phyloP scores from a whole-genome alignment of 2,797 vertebrate genomes.

The Acipenser ruthenus region DNA sequence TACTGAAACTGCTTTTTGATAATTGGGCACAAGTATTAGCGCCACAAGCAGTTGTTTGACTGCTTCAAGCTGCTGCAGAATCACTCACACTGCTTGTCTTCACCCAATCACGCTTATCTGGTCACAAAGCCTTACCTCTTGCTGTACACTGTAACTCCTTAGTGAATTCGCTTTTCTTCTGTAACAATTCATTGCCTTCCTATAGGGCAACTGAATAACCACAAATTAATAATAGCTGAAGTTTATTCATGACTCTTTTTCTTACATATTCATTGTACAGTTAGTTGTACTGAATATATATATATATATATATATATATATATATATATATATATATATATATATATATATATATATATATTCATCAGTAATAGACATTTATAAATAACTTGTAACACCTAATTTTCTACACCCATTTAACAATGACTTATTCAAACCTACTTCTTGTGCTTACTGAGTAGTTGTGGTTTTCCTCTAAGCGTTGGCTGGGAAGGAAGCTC shows the following conservation, averaged over 20 bases:
- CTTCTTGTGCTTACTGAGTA: constrained; percentile 28
- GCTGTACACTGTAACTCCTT: constrained; percentile 54
- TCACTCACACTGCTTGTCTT: constrained; percentile 56
- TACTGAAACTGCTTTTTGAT: constrained; percentile 78
- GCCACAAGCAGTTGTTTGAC: constrained; percentile 70
- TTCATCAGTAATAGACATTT: too few species aligned
- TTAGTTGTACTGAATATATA: neutral
- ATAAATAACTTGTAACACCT: too few species aligned
- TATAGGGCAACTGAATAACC: too few species aligned
- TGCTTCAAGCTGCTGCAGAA: constrained; percentile 39
- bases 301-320: too few species aligned
- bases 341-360: too few species aligned
- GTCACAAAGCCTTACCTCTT: constrained; percentile 35
- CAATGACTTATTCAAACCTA: too few species aligned
- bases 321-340: too few species aligned
- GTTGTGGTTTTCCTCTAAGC: constrained; percentile 36
- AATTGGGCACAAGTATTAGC: constrained; percentile 84
- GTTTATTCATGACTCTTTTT: constrained; percentile 30
- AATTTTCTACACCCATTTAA: too few species aligned
- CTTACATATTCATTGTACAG: constrained; percentile 17
- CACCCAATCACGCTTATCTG: neutral
- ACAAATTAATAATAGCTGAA: neutral
- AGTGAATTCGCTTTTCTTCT: constrained; percentile 30
- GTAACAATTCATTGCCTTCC: neutral
- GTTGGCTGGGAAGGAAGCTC: constrained; percentile 36